Evolutionary conservation across 1,140 invertebrate genomes (phyloP), one percentile per base, ranked within the genome.

Genomic region (Chironomus tepperi): DNA sequence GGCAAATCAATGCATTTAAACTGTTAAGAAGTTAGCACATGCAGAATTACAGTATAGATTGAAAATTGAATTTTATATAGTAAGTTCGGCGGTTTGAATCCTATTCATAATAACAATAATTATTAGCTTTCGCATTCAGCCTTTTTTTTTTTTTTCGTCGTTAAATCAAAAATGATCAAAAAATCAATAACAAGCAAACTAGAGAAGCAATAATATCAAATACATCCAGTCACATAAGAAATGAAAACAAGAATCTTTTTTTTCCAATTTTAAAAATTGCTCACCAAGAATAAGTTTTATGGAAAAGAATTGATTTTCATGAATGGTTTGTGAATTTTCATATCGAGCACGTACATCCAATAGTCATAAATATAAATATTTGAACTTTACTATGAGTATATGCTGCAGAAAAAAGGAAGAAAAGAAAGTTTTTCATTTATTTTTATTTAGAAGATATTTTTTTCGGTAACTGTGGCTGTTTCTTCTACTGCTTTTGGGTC

Each of bases 301-400:
- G 65, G 65, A 70, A 70, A 70, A 57, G 47, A 70, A 70, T 70
- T 70, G 65, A 70, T 70, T 70, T 70, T 70, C 65, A 70, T 70
- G 65, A 21, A 70, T 19, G 19, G 7, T 70, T 70, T 70, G 65
- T 18, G 19, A 70, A 57, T 57, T 57, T 57, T 70, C 65, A 70
- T 70, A 70, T 70, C 19, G 18, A 70, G 65, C 65, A 70, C 65
- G 65, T 70, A 70, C 19, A 19, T 70, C 65, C 65, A 70, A 70
- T 70, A 18, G 65, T 70, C 65, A 70, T 70, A 70, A 70, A 70
- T 70, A 70, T 70, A 70, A 70, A 70, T 70, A 70, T 70, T 70
- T 70, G 65, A 70, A 70, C 65, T 70, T 57, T 57, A 57, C 47
- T 57, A 57, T 12, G 47, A 57, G 18, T 70, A 19, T n/a, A n/a